Conservation (phyloP, 2,888 invertebrate genomes). For the Nephrotoma flavescens region DNA sequence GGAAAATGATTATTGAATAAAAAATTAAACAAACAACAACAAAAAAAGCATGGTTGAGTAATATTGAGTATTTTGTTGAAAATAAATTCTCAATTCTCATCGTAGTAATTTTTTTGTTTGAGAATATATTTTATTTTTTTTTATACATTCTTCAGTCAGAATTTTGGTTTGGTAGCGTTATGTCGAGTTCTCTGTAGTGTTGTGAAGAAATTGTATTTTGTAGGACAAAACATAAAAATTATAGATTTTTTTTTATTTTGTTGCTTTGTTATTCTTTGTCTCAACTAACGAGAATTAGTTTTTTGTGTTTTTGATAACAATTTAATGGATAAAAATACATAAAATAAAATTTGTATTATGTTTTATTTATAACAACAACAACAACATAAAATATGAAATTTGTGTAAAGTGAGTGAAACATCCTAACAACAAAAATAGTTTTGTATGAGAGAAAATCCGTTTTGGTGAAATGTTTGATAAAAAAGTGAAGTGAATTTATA, state of each 20-base stretch:
- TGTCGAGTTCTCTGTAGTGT: not conserved
- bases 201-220: not conserved
- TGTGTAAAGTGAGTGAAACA: not conserved
- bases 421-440: not conserved
- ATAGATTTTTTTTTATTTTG: not conserved
- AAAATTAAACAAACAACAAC: not conserved
- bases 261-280: not conserved
- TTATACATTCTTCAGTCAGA: not conserved
- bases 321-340: not conserved
- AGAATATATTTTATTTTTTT: not conserved
- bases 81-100: not conserved
- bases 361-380: not conserved
- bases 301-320: not conserved
- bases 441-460: not conserved
- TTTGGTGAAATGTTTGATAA: not conserved
- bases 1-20: not conserved
- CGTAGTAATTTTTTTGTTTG: not conserved
- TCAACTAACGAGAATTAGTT: not conserved
- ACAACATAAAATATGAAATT: not conserved
- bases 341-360: not conserved
- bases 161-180: not conserved
- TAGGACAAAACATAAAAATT: not conserved
- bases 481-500: not conserved
- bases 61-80: too few species aligned
- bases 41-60: not conserved